Percentiles rank a stretch among this genome's conserved stretches.
Evolutionary conservation across 1,140 invertebrate species (phyloP).

Genomic region (Theocolax elegans): DNA sequence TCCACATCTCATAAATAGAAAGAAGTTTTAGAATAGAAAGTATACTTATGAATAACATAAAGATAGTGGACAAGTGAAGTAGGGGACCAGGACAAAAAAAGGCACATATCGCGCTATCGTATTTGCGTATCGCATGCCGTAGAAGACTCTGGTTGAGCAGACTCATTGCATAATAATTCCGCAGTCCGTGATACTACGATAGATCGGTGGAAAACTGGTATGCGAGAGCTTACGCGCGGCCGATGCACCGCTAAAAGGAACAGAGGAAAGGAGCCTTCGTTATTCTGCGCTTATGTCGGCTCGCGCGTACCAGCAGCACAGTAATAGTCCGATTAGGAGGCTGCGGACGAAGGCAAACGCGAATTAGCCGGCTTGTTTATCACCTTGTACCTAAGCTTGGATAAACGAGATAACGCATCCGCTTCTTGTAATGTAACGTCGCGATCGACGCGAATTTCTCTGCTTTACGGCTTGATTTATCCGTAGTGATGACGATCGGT

Average conservation of each 20-base stretch:
- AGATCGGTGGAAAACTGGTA: not conserved
- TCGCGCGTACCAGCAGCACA: not conserved
- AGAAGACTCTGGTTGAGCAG: not conserved
- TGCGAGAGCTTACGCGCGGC: not conserved
- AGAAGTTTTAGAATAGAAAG: no score
- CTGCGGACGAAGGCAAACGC: not conserved
- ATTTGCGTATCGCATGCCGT: not conserved
- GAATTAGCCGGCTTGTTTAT: slow-evolving; percentile 21
- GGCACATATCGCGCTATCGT: not conserved
- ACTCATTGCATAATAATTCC: slow-evolving; percentile 7
- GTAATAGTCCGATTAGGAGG: slow-evolving; percentile 7
- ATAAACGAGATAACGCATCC: no score
- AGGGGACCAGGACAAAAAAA: slow-evolving; percentile 11
- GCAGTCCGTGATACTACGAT: not conserved
- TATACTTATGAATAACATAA: no score
- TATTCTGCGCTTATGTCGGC: not conserved
- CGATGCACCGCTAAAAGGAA: no score
- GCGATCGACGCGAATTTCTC: no score
- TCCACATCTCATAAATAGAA: no score
- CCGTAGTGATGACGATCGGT: no score
- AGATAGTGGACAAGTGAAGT: no score
- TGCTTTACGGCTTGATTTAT: no score
- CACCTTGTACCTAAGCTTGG: no score
- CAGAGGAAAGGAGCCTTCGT: not conserved
- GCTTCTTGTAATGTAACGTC: no score